phyloP scores from a whole-genome alignment of 1,140 invertebrate species.

The Aethina tumida region DNA sequence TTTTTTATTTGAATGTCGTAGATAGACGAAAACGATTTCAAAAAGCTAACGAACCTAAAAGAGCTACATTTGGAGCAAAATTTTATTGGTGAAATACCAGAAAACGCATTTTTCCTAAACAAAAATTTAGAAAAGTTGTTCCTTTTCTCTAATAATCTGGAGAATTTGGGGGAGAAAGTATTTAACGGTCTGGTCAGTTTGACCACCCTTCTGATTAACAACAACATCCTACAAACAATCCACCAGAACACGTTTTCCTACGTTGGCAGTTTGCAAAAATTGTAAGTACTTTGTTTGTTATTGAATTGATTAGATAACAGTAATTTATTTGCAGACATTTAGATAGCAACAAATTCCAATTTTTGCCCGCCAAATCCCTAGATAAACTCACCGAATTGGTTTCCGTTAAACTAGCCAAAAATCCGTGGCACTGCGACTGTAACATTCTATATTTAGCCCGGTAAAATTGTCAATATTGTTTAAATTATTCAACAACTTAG shows the following conservation, averaged over 20 bases:
- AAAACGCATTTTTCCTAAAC: constrained; percentile 26
- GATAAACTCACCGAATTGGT: constrained; percentile 55
- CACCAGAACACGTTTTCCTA: constrained; percentile 25
- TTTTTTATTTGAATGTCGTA: constrained; percentile 13
- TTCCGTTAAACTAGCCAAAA: constrained; percentile 66
- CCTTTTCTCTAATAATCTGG: constrained; percentile 33
- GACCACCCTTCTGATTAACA: constrained; percentile 30
- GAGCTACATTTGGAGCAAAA: constrained; percentile 33
- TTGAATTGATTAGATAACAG: neutral
- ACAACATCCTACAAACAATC: constrained; percentile 31
- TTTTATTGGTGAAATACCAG: constrained; percentile 27
- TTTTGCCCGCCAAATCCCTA: constrained; percentile 56
- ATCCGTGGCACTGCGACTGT: constrained; percentile 83
- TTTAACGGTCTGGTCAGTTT: constrained; percentile 31
- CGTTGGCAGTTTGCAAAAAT: constrained; percentile 30
- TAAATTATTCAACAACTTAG: constrained; percentile 1
- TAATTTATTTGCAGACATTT: constrained; percentile 52
- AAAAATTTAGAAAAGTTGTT: constrained; percentile 29
- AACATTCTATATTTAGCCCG: constrained; percentile 60
- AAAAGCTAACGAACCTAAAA: constrained; percentile 22
- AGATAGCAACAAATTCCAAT: constrained; percentile 68
- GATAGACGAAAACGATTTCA: constrained; percentile 26
- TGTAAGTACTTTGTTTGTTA: constrained; percentile 22
- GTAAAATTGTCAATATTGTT: constrained; percentile 35
- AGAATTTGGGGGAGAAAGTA: constrained; percentile 24